A percentile compares a stretch with the other conserved stretches of the same genome.
Evolutionary conservation across 2,888 invertebrate genomes (phyloP).

Genomic region (Heliconius aoede): DNA sequence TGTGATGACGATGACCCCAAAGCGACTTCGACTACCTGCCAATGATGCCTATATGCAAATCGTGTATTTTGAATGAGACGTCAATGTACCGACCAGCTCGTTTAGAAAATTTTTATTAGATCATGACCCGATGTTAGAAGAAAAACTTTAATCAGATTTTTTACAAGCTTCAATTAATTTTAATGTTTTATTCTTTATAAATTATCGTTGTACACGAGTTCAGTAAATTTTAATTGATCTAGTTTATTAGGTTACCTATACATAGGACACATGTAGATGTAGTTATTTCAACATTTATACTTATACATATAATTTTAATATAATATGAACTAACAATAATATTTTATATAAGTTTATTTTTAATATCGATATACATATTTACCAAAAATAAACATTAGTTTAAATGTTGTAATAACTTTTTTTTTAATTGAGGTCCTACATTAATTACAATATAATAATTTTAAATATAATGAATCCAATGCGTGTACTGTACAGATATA

Average conservation of each 20-base stretch:
- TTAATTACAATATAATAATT: too few relatives aligned
- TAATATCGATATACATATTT: too few relatives aligned
- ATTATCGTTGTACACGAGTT: constrained; percentile 16
- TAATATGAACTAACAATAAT: neutral
- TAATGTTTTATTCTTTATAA: constrained; percentile 29
- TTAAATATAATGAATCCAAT: neutral
- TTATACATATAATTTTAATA: neutral
- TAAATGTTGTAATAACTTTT: too few relatives aligned
- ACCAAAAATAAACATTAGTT: too few relatives aligned
- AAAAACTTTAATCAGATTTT: constrained; percentile 41
- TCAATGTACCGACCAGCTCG: constrained; percentile 68
- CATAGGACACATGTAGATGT: neutral
- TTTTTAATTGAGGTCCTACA: too few relatives aligned
- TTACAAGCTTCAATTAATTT: constrained; percentile 41
- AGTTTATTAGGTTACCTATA: neutral
- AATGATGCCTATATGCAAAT: constrained; percentile 75
- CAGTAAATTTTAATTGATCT: constrained; percentile 17
- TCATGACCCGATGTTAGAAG: constrained; percentile 52
- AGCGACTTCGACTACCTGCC: constrained; percentile 70
- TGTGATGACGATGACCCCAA: constrained; percentile 77
- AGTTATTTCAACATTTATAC: neutral
- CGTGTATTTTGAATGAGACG: constrained; percentile 64
- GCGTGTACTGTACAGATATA: neutral
- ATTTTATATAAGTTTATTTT: too few relatives aligned
- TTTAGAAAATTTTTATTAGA: constrained; percentile 74